A percentile compares a stretch with the other conserved stretches of the same genome.
These are phyloP conservation scores for Petrocephalus sullivani DNA, from an alignment of 2,797 vertebrate genomes.

Conservation along the genomic window DNA sequence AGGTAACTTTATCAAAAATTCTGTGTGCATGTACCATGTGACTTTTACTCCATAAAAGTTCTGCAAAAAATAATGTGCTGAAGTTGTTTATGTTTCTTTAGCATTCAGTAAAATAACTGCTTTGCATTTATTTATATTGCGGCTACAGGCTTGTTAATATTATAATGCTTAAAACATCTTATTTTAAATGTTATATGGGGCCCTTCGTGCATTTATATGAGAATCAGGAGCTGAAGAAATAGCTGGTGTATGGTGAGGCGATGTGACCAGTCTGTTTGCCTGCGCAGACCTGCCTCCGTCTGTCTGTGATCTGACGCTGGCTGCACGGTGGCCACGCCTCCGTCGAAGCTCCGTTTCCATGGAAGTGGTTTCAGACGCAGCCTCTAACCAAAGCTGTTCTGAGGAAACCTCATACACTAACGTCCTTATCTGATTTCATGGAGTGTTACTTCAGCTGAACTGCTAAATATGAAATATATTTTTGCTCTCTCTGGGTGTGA, in stretches of 20 bases:
- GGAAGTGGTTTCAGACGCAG: neutral
- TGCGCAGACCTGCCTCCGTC: no score
- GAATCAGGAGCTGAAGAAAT: neutral
- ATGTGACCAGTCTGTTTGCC: neutral
- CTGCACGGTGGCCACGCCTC: neutral
- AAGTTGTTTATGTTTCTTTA: neutral
- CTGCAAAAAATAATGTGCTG: neutral
- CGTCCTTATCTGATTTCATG: conserved; percentile 18
- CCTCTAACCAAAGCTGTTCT: conserved; percentile 5
- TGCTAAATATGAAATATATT: neutral
- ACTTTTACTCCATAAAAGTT: neutral
- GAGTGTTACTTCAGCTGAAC: neutral
- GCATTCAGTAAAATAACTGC: neutral
- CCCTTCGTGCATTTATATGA: neutral
- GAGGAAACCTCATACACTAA: neutral
- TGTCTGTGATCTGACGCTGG: neutral
- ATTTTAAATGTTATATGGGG: no score
- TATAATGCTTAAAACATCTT: neutral
- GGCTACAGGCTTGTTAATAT: neutral
- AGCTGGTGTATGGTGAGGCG: neutral
- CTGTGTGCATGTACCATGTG: neutral
- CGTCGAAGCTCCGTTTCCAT: neutral
- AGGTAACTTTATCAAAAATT: neutral
- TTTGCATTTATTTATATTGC: neutral
- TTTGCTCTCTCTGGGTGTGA: neutral